Evolutionary conservation across 2,888 invertebrate species (phyloP), one percentile per base, ranked within the genome.

Genomic region (Brachyptera risi): DNA sequence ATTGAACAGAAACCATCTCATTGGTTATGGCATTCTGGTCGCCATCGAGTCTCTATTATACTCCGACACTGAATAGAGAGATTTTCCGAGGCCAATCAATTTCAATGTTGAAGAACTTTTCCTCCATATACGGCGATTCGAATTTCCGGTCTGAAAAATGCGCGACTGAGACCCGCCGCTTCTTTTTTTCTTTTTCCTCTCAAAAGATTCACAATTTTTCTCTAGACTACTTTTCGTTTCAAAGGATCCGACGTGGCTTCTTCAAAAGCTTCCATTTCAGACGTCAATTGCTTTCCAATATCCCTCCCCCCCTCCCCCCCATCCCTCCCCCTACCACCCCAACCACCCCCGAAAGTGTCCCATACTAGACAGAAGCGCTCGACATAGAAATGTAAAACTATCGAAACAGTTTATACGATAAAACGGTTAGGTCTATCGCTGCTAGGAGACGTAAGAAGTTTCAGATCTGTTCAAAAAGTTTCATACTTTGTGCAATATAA

Each of bases 181-280:
- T 24, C 23, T 23, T 23, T 31, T 31, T 31, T 31, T 51, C 27
- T 26, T 15, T 51, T n/a, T n/a, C n/a, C n/a, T 54, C 37, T 37
- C 19, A 54, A 54, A 54, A 54, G 54, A 54, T 54, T 54, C 54
- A 54, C 37, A 54, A 54, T 54, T 54, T 54, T 54, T 54, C 23
- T 37, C 23, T 24, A 21, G 21, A n/a, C 11, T 31, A 7, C 31
- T 31, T 31, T 31, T 19, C 44, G 11, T 21, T 54, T 35, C 21
- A 35, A 37, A 54, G 37, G 21, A 44, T 17, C 35, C 15, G 54
- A 54, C 54, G 54, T 37, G 54, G 54, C 54, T 54, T 54, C 54
- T 54, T 54, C 54, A 54, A 54, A 54, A 54, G 54, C 54, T 54
- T 54, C 54, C 54, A 54, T 54, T 54, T 54, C 37, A 54, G 54